Conservation (phyloP, 2,797 vertebrate species). For the Sparus aurata region DNA sequence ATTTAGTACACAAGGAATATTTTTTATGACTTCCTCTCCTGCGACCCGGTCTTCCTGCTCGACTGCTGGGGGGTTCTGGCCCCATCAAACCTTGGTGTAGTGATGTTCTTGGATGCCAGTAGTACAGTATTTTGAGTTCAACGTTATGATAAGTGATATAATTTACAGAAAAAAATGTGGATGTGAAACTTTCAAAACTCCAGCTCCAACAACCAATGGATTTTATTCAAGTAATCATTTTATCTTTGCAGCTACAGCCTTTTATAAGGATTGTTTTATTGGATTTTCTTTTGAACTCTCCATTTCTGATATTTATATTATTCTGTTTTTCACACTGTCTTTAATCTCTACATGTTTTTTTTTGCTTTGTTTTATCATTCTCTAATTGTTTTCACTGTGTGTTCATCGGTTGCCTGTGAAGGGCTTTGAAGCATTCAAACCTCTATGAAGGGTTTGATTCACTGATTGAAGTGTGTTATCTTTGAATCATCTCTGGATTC, state of each 20-base stretch:
- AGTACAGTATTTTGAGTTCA: neutral
- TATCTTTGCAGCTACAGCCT: neutral
- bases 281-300: neutral
- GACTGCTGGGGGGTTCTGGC: no score
- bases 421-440: neutral
- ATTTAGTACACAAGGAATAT: neutral
- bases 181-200: neutral
- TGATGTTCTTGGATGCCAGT: neutral
- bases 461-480: neutral
- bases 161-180: neutral
- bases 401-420: neutral
- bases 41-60: no score
- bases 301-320: neutral
- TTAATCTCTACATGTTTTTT: neutral
- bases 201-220: neutral
- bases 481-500: neutral
- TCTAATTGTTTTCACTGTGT: neutral
- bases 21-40: no score
- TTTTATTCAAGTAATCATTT: neutral
- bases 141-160: neutral
- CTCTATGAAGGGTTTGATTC: neutral
- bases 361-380: neutral
- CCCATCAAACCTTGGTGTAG: neutral
- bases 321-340: conserved; percentile 2
- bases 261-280: neutral